Evolutionary conservation across 2,888 invertebrate genomes (phyloP), one percentile per base, ranked within the genome.

Genomic region (Trichogramma dendrolimi): DNA sequence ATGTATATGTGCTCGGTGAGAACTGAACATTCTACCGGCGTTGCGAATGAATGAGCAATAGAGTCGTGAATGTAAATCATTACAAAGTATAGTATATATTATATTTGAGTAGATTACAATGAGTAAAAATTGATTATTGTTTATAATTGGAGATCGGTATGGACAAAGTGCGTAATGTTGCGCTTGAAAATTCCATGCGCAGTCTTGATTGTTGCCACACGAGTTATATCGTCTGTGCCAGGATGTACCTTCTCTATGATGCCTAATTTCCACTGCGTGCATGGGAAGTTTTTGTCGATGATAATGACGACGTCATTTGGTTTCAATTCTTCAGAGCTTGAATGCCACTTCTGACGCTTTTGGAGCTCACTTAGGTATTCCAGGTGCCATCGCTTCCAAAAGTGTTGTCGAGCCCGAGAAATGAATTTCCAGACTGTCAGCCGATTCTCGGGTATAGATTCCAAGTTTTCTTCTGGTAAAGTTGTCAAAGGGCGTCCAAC

Each of bases 281-380:
- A 67, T 6, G 57, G 68, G n/a, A 57, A 57, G 59, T 64, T 64
- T 43, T 70, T 43, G 43, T 53, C 53, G 7, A 42, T 41, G 11
- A 72, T 11, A n/a, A 73, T 46, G 7, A 72, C 72, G 10, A 73
- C 47, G 11, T 61, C 46, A 42, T 62, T 55, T 6, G 59, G n/a
- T 42, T 63, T 55, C 7, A 69, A 53, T 4, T 67, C 60, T 3
- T 54, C 63, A 6, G 44, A 54, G 4, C 60, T 39, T 4, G 59
- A 54, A 5, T 58, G 60, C 71, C 71, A 72, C 63, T 73, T 71
- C 5, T 66, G 63, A 8, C 73, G 56, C 53, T 67, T 64, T 53
- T 73, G 71, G 2, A 74, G 68, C 27, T 66, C 65, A 43, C 53
- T 50, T 0, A 71, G 61, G 40, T 72, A 71, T 55, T 71, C 71